Conservation (phyloP, 2,113 vertebrate genomes). For the Rostratula benghalensis region DNA sequence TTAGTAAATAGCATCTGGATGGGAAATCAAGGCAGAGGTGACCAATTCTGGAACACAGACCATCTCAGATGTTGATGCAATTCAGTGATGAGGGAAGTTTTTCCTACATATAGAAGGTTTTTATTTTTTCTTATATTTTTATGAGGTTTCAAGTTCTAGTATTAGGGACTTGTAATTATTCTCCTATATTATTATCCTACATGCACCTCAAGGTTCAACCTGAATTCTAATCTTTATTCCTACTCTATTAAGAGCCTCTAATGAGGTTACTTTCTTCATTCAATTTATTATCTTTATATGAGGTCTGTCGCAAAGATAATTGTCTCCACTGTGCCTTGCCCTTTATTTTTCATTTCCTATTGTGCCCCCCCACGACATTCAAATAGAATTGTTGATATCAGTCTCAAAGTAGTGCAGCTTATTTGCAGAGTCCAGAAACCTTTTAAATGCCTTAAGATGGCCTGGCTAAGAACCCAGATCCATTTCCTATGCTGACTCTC, state of each 20-base stretch:
- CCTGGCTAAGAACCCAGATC: neutral
- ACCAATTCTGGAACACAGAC: neutral
- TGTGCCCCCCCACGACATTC: fast-evolving
- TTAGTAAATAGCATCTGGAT: neutral
- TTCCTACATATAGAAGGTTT: neutral
- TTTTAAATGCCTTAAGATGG: neutral
- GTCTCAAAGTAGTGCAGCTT: neutral
- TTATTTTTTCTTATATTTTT: neutral
- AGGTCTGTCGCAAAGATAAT: neutral
- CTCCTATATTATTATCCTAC: neutral
- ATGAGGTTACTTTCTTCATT: neutral
- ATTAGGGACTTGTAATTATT: neutral
- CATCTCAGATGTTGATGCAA: neutral
- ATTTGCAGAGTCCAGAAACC: neutral
- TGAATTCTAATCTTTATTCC: neutral
- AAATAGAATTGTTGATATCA: neutral
- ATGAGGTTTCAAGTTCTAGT: neutral
- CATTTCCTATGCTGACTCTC: neutral
- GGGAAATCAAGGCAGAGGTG: neutral
- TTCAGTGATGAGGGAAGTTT: neutral
- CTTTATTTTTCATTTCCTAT: neutral
- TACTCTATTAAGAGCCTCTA: neutral
- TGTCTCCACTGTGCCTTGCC: neutral
- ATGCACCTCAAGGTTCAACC: neutral
- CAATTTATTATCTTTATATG: neutral